Evolutionary conservation across 2,888 invertebrate genomes (phyloP), one percentile per base, ranked within the genome.

Genomic region (Apotomis betuletana): DNA sequence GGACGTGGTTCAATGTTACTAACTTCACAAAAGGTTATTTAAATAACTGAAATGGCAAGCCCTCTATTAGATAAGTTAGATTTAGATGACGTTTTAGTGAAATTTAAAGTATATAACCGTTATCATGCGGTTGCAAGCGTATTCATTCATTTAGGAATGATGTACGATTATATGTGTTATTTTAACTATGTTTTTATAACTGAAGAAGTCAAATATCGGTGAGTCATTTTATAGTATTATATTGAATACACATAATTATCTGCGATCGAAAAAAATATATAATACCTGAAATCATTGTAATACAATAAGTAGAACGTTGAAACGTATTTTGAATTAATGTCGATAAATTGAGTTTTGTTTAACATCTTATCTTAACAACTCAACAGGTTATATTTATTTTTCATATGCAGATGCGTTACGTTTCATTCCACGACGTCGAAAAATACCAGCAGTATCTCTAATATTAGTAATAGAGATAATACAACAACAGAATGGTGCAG

Each of bases 131-230:
- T 58, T 9, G 36, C 67, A 3, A 4, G 57, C 0, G n/a, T 58
- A 5, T 27, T 57, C 6, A 36, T 59, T 1, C 38, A 9, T 51
- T 27, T 57, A 13, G 49, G 36, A 51, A 8, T 15, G 5, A 58
- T 59, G 51, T 38, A 57, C 38, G 38, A 67, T 49, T 57, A 49
- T 51, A 5, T 38, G 8, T 67, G 58, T 57, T 67, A 13, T 51
- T 58, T 36, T 51, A 67, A 67, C 38, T 36, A 58, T 51, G 15
- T 67, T 4, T 46, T 67, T 38, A 51, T 58, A 0, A 13, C 38
- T 15, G 58, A 67, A 51, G 46, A 67, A 58, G 67, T 67, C n/a
- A 46, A 13, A 10, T 67, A 67, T 49, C 46, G 58, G 67, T 67
- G 58, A 49, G 67, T 49, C n/a, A 57, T 36, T 58, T 67, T 10